Percentiles rank a stretch among this genome's conserved stretches.
Evolutionary conservation across 2,888 invertebrate species (phyloP).

Genomic region (Stenchaetothrips biformis): DNA sequence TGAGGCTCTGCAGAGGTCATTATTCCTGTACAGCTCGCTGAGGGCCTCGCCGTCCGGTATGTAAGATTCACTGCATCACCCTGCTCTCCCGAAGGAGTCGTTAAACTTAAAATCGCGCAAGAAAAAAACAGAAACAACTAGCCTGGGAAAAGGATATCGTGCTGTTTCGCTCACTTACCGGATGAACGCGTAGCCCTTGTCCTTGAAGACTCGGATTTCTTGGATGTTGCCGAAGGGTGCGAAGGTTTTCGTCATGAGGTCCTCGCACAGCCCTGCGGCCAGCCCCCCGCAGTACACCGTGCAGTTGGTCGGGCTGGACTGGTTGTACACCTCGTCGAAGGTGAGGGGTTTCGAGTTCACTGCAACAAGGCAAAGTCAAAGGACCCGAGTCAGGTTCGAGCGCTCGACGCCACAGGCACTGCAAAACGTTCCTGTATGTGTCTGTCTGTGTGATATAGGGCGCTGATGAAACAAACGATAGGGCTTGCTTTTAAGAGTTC

Average conservation of each 20-base stretch:
- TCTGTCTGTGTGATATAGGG: slow-evolving; percentile 7
- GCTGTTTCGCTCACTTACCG: slow-evolving; percentile 57
- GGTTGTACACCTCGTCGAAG: slow-evolving; percentile 97
- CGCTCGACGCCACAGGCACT: neutral
- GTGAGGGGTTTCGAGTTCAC: slow-evolving; percentile 87
- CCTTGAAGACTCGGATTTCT: slow-evolving; percentile 97
- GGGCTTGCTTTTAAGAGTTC: too few relatives aligned
- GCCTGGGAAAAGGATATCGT: neutral
- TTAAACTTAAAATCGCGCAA: too few relatives aligned
- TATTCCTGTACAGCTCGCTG: too few relatives aligned
- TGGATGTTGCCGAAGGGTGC: slow-evolving; percentile 92
- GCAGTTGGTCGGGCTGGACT: slow-evolving; percentile 96
- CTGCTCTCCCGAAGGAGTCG: too few relatives aligned
- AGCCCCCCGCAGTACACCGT: slow-evolving; percentile 97
- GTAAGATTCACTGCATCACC: too few relatives aligned
- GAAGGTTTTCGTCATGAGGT: slow-evolving; percentile 96
- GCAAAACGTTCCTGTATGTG: neutral
- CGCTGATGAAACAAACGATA: neutral
- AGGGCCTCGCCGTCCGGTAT: too few relatives aligned
- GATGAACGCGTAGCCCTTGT: slow-evolving; percentile 97
- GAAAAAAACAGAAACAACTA: too few relatives aligned
- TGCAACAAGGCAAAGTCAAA: slow-evolving; percentile 48
- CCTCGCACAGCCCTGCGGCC: slow-evolving; percentile 88
- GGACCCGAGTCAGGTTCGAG: too few relatives aligned
- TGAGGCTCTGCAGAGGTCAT: too few relatives aligned